phyloP scores from a whole-genome alignment of 2,797 vertebrate species.

The Sebastes trivittatus region DNA sequence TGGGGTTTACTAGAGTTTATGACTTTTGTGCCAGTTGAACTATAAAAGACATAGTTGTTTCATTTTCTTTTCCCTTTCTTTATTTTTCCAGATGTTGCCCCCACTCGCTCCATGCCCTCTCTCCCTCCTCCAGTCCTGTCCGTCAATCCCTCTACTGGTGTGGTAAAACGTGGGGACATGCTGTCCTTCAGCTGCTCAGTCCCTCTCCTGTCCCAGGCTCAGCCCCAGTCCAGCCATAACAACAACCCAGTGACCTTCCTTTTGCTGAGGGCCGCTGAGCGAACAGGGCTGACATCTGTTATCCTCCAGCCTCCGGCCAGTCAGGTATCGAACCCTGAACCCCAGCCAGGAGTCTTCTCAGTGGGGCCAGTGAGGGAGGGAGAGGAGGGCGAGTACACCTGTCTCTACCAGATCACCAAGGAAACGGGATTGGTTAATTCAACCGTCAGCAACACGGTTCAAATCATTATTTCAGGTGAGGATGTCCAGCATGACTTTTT shows the following conservation, averaged over 20 bases:
- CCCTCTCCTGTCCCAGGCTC: background rate
- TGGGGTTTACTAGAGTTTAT: background rate
- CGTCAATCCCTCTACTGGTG: slow-evolving; percentile 58
- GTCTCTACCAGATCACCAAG: slow-evolving; percentile 70
- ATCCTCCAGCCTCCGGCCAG: slow-evolving; percentile 6
- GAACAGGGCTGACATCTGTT: background rate
- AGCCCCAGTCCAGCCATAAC: background rate
- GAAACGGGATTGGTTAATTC: slow-evolving; percentile 60
- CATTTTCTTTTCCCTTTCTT: background rate
- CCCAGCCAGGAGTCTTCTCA: slow-evolving; percentile 54
- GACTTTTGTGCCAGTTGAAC: background rate
- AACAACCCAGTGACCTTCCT: slow-evolving; percentile 53
- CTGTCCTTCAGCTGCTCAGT: slow-evolving; percentile 71
- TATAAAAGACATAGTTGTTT: background rate
- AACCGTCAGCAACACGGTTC: slow-evolving; percentile 65
- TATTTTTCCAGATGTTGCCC: slow-evolving; percentile 4
- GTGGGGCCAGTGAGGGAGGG: slow-evolving; percentile 65
- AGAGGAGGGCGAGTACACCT: slow-evolving; percentile 73
- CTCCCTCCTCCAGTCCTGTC: slow-evolving; percentile 66
- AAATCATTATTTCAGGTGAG: slow-evolving; percentile 69
- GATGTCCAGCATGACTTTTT: fast-evolving
- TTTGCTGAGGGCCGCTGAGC: slow-evolving; percentile 45
- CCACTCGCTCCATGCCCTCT: slow-evolving; percentile 6
- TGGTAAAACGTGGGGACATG: slow-evolving; percentile 57
- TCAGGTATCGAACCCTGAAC: slow-evolving; percentile 18